phyloP scores from a whole-genome alignment of 2,797 vertebrate species.

The Bufotes viridis region DNA sequence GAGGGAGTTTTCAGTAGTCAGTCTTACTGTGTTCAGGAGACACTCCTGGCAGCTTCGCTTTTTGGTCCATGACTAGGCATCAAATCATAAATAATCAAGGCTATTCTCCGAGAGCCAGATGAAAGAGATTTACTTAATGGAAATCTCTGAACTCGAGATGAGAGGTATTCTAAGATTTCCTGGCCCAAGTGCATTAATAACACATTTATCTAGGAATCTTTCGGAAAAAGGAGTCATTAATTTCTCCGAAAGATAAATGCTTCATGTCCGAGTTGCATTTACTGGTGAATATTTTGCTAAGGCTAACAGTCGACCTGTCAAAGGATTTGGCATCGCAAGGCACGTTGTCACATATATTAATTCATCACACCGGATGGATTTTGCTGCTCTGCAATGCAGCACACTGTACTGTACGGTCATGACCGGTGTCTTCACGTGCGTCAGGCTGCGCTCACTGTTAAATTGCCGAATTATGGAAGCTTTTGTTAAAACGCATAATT shows the following conservation, averaged over 20 bases:
- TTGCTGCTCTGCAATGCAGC: background rate
- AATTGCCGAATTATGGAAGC: background rate
- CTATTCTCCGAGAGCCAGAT: constrained; percentile 53
- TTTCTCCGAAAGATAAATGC: constrained; percentile 53
- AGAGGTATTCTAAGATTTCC: constrained; percentile 53
- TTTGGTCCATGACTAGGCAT: constrained; percentile 51
- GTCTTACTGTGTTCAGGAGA: background rate
- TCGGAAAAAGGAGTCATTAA: constrained; percentile 40
- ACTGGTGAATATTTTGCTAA: constrained; percentile 12
- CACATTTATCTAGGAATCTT: constrained; percentile 60
- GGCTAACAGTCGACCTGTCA: constrained; percentile 15
- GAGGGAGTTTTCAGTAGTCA: background rate
- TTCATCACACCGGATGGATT: background rate
- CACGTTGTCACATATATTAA: background rate
- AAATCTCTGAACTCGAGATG: constrained; percentile 56
- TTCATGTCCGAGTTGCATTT: constrained; percentile 40
- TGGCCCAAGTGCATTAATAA: constrained; percentile 53
- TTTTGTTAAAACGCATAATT: background rate
- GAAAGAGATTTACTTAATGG: constrained; percentile 60
- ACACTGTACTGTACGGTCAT: background rate
- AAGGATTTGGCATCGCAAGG: background rate
- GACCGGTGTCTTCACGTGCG: background rate
- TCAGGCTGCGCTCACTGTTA: background rate
- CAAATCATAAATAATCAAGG: constrained; percentile 59
- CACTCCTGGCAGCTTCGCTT: constrained; percentile 37